Conservation (phyloP, 1,140 invertebrate species). For the Drosophila micromelanica region DNA sequence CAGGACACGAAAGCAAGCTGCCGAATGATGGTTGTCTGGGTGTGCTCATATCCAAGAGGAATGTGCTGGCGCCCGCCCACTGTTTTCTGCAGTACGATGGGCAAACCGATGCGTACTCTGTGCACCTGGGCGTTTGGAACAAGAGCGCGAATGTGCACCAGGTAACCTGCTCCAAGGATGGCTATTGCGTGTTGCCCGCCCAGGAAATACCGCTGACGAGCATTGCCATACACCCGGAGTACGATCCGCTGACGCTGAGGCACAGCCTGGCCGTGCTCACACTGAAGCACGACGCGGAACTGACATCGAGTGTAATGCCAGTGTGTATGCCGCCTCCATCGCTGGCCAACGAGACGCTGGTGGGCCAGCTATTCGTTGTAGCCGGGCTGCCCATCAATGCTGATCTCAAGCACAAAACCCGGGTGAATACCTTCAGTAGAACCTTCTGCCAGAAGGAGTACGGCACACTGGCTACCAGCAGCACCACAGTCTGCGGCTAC, state of each 20-base stretch:
- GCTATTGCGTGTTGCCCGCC: slow-evolving; percentile 60
- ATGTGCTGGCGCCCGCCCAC: slow-evolving; percentile 65
- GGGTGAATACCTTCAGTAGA: slow-evolving; percentile 57
- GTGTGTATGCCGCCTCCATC: slow-evolving; percentile 62
- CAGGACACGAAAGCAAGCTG: slow-evolving; percentile 52
- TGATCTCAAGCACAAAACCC: slow-evolving; percentile 44
- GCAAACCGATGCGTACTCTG: slow-evolving; percentile 47
- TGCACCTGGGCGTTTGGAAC: slow-evolving; percentile 66
- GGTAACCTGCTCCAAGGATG: slow-evolving; percentile 41
- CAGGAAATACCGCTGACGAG: slow-evolving; percentile 60
- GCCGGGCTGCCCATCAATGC: slow-evolving; percentile 38
- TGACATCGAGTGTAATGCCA: slow-evolving; percentile 56
- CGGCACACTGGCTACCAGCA: slow-evolving; percentile 40
- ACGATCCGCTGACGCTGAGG: slow-evolving; percentile 58
- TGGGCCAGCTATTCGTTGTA: slow-evolving; percentile 51
- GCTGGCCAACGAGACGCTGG: slow-evolving; percentile 45
- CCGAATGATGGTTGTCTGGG: slow-evolving; percentile 48
- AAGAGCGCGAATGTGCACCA: slow-evolving; percentile 36
- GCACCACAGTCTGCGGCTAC: slow-evolving; percentile 55
- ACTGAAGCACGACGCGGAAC: slow-evolving; percentile 48
- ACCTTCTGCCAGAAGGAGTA: slow-evolving; percentile 38
- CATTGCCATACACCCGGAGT: slow-evolving; percentile 67
- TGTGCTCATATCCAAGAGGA: slow-evolving; percentile 53
- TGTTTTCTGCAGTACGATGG: slow-evolving; percentile 62
- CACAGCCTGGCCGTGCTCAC: slow-evolving; percentile 61